Conservation (phyloP, 2,888 invertebrate species). For the Chelonus formosanus region DNA sequence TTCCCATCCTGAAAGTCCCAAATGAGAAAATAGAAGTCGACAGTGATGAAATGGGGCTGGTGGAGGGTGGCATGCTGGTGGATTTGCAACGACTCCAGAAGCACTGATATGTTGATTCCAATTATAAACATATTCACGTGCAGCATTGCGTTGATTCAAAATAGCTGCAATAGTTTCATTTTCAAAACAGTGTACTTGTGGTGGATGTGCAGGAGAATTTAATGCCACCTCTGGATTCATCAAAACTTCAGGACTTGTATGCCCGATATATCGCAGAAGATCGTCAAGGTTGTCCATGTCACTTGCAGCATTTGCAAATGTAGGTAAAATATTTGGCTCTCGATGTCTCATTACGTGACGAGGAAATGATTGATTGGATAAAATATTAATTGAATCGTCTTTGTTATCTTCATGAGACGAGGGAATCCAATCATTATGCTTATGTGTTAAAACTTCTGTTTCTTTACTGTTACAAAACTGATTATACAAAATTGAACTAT, state of each 20-base stretch:
- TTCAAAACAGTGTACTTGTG: constrained; percentile 80
- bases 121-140: constrained; percentile 75
- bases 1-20: constrained; percentile 91
- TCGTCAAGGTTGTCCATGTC: constrained; percentile 93
- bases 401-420: constrained; percentile 4
- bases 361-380: constrained; percentile 67
- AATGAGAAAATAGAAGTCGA: constrained; percentile 87
- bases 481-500: constrained; percentile 88
- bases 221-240: constrained; percentile 67
- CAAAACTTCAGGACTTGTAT: constrained; percentile 83
- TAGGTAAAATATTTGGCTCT: constrained; percentile 80
- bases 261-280: constrained; percentile 87
- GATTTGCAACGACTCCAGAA: constrained; percentile 67
- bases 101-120: constrained; percentile 64
- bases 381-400: constrained; percentile 37
- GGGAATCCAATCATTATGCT: background rate
- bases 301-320: constrained; percentile 81
- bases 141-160: constrained; percentile 84
- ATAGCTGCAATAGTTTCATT: constrained; percentile 87
- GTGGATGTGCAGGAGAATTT: constrained; percentile 81
- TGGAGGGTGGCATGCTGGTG: constrained; percentile 67
- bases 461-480: constrained; percentile 68
- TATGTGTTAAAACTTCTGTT: constrained; percentile 16
- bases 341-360: constrained; percentile 77
- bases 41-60: constrained; percentile 82